These are phyloP conservation scores for Rhabdophis nuchalis DNA, from an alignment of 2,797 vertebrate species.

Conservation along the genomic window DNA sequence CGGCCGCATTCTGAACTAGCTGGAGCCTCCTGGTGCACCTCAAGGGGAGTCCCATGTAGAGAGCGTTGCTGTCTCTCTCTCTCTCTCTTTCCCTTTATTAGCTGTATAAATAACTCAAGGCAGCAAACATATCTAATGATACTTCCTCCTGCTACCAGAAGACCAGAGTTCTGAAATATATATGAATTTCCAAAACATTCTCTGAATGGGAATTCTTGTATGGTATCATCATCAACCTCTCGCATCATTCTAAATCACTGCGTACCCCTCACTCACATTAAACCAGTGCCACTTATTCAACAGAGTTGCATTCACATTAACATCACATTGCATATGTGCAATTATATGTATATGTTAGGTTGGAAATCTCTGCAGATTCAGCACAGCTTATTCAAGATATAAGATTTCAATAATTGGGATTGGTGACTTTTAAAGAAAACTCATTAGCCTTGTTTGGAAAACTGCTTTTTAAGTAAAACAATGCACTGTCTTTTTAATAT, in stretches of 20 bases:
- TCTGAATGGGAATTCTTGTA: constrained; percentile 13
- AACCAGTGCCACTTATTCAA: background rate
- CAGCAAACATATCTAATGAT: background rate
- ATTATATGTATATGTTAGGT: background rate
- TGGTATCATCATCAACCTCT: background rate
- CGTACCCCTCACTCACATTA: background rate
- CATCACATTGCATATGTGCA: background rate
- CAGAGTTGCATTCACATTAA: background rate
- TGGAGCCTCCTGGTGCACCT: too few relatives aligned
- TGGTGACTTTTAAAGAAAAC: background rate
- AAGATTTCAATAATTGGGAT: background rate
- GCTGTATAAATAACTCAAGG: background rate
- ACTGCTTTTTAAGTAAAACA: constrained; percentile 1
- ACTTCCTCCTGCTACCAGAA: constrained; percentile 1
- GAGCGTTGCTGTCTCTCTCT: too few relatives aligned
- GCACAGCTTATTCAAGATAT: background rate
- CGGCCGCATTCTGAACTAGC: too few relatives aligned
- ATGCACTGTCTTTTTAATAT: background rate
- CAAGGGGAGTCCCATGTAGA: too few relatives aligned
- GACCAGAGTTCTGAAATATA: constrained; percentile 32
- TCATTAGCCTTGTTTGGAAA: background rate
- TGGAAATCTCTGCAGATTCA: background rate
- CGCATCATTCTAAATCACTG: too few relatives aligned
- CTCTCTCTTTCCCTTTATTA: background rate
- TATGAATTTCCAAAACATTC: constrained; percentile 33